These are phyloP conservation scores for Lanius collurio DNA, from an alignment of 2,113 vertebrate genomes.

Conservation along the genomic window DNA sequence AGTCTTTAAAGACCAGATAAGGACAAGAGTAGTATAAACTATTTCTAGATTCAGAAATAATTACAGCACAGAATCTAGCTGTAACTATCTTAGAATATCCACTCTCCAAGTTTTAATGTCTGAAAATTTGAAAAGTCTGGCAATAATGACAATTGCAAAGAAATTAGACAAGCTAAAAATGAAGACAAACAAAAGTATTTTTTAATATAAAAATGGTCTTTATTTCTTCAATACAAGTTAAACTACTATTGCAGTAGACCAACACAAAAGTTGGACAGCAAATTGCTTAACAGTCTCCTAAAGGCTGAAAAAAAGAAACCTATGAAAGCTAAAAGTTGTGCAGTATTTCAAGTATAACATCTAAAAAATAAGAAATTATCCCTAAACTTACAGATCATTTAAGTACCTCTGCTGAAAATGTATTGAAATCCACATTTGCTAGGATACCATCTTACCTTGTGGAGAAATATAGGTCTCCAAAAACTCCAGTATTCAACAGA, in stretches of 20 bases:
- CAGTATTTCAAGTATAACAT: slow-evolving; percentile 69
- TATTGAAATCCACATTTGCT: slow-evolving; percentile 55
- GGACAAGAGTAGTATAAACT: background rate
- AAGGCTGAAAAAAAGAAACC: slow-evolving; percentile 73
- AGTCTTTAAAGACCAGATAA: background rate
- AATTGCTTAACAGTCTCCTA: slow-evolving; percentile 81
- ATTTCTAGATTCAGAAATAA: background rate
- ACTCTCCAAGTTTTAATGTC: background rate
- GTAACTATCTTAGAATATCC: background rate
- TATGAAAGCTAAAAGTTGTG: slow-evolving; percentile 72
- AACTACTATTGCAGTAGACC: slow-evolving; percentile 78
- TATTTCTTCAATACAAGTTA: slow-evolving; percentile 82
- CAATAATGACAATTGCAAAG: background rate
- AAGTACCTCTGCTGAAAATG: slow-evolving; percentile 53
- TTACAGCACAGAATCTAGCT: background rate
- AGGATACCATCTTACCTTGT: slow-evolving; percentile 75
- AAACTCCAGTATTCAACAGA: slow-evolving; percentile 69
- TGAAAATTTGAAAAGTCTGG: background rate
- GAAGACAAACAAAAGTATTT: slow-evolving; percentile 25
- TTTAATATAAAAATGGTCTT: slow-evolving; percentile 70
- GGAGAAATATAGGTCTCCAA: slow-evolving; percentile 74
- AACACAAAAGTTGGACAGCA: slow-evolving; percentile 78
- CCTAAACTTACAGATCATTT: slow-evolving; percentile 52
- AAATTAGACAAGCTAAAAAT: slow-evolving; percentile 3
- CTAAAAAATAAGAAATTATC: slow-evolving; percentile 58